Percentiles rank a stretch among this genome's conserved stretches.
phyloP scores from a whole-genome alignment of 30 jellyfish, hydroid and myxozoan species.

The Cassiopea xamachana region DNA sequence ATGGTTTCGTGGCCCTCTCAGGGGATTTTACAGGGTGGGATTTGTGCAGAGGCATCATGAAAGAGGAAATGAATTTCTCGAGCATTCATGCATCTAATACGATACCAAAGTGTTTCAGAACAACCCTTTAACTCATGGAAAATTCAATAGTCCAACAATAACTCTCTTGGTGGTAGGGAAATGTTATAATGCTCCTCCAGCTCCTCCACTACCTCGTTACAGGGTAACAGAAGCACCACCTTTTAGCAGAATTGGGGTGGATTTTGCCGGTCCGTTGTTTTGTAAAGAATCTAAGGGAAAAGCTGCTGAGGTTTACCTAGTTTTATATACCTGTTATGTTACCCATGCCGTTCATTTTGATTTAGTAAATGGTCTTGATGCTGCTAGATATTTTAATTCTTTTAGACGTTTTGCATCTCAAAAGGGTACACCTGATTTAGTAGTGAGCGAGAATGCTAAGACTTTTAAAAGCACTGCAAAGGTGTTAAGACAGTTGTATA shows the following conservation, averaged over 20 bases:
- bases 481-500: background rate
- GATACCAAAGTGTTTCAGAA: too few species aligned
- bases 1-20: too few species aligned
- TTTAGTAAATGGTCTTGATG: conserved; percentile 14
- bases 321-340: conserved; percentile 53
- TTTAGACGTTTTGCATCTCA: conserved; percentile 40
- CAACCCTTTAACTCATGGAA: too few species aligned
- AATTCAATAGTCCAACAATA: too few species aligned
- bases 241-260: conserved; percentile 52
- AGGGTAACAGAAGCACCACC: conserved; percentile 64
- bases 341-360: conserved; percentile 68
- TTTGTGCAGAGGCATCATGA: too few species aligned
- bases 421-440: conserved; percentile 45
- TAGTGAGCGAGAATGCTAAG: conserved; percentile 61
- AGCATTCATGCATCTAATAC: too few species aligned
- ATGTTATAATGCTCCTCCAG: conserved; percentile 16
- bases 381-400: conserved; percentile 9
- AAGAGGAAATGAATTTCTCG: too few species aligned
- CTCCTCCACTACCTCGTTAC: conserved; percentile 49
- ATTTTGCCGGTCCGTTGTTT: conserved; percentile 65
- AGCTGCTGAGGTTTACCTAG: conserved; percentile 22
- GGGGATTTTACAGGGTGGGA: too few species aligned
- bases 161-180: conserved; percentile 14
- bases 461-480: conserved; percentile 58
- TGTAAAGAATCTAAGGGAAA: conserved; percentile 19